Evolutionary conservation across 1,140 invertebrate genomes (phyloP), one percentile per base, ranked within the genome.

Genomic region (Diachasmimorpha longicaudata): DNA sequence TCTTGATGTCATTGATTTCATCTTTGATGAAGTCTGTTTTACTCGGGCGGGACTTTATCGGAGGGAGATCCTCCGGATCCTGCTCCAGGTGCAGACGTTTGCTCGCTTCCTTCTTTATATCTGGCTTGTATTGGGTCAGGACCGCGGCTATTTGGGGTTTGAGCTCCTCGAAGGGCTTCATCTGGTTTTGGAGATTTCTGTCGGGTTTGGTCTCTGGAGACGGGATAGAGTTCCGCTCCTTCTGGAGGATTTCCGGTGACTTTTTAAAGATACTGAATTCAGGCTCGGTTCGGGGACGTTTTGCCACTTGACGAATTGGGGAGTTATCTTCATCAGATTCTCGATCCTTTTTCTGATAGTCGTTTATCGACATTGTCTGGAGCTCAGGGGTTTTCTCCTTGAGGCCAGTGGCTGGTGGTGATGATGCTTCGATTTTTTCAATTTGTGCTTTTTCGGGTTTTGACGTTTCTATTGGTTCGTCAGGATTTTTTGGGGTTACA

Each of bases 41-140:
- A 13, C 55, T 73, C n/a, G 81, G 76, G 44, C 79, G 82, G 2
- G 78, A 83, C 36, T 84, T 84, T n/a, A 83, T 36, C 6, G 81
- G 81, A 58, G 81, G 81, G 72, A 82, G 67, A 70, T 84, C 81
- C 55, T 84, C 78, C 23, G 46, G n/a, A 14, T 79, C 79, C 1
- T 77, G 70, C 0, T 70, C 19, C 13, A 78, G 76, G 16, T 77
- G 77, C 21, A 81, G 42, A 72, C 81, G 78, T 63, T 84, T 83
- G 39, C 73, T 83, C 0, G 79, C 75, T 70, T 84, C 81, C 63
- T 83, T 84, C 67, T 80, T 52, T n/a, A 52, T 1, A n/a, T 52
- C 48, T 6, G 48, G 6, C 3, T 52, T 52, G 2, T 16, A 10
- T 9, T 52, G n/a, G 14, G 6, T 16, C 9, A 42, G 9, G 13